A percentile compares a stretch with the other conserved stretches of the same genome.
Conservation (phyloP, 1,140 invertebrate genomes). For the Rhynchophorus ferrugineus region DNA sequence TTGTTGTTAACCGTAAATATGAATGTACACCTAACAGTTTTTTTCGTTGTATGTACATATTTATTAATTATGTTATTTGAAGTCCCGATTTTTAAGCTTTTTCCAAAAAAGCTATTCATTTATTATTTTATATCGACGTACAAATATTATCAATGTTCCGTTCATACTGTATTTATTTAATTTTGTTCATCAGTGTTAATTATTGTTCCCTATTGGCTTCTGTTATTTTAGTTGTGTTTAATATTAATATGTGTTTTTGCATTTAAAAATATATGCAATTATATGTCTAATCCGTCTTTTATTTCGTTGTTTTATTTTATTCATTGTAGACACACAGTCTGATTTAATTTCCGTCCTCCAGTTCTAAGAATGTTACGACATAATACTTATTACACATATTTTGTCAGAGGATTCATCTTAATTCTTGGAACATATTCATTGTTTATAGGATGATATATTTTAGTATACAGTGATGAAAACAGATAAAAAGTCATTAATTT, state of each 20-base stretch:
- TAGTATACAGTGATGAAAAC: no score
- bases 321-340: constrained; percentile 1
- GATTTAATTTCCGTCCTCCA: background rate
- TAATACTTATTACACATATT: no score
- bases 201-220: constrained; percentile 10
- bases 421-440: no score
- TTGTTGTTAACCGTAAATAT: constrained; percentile 4
- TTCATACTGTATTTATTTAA: constrained; percentile 7
- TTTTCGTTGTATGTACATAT: background rate
- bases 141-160: constrained; percentile 12
- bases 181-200: constrained; percentile 17
- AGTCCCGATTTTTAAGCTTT: background rate
- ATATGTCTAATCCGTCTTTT: background rate
- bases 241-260: constrained; percentile 13
- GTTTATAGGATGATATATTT: no score
- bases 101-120: background rate
- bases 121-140: background rate
- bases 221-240: constrained; percentile 2
- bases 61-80: background rate
- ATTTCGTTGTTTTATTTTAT: background rate
- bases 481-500: no score
- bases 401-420: no score
- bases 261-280: constrained; percentile 18
- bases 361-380: background rate
- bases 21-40: background rate